phyloP scores from a whole-genome alignment of 2,113 vertebrate genomes.

The Lampris incognitus region DNA sequence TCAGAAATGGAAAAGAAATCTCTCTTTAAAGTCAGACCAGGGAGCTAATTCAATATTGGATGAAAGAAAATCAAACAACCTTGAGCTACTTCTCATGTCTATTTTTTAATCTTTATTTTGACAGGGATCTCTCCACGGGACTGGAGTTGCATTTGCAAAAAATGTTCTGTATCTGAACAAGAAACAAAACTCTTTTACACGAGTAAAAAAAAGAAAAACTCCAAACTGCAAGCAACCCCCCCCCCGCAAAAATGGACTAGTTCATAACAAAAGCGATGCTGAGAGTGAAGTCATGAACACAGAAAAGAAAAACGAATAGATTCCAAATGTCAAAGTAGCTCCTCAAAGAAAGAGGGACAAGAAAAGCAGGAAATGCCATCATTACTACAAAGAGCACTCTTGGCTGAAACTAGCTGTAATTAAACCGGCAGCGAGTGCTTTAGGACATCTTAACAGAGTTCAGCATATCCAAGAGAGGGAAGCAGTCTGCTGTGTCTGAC shows the following conservation, averaged over 20 bases:
- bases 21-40: no score
- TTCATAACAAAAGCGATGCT: background rate
- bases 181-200: background rate
- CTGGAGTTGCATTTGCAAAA: background rate
- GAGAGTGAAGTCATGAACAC: background rate
- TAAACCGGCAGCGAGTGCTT: no score
- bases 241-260: background rate
- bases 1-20: no score
- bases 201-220: background rate
- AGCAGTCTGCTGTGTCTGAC: no score
- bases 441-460: no score
- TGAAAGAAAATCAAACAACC: constrained; percentile 17
- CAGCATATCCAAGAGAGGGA: no score
- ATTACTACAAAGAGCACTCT: background rate
- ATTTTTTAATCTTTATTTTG: background rate
- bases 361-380: background rate
- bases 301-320: background rate
- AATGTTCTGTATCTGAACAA: background rate
- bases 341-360: background rate
- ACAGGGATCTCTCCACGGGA: background rate
- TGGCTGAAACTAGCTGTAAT: no score
- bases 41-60: constrained; percentile 1
- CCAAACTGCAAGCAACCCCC: no score
- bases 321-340: background rate
- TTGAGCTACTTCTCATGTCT: background rate